These are phyloP conservation scores for Felis chaus DNA, from an alignment of 2,113 vertebrate species.

Conservation along the genomic window DNA sequence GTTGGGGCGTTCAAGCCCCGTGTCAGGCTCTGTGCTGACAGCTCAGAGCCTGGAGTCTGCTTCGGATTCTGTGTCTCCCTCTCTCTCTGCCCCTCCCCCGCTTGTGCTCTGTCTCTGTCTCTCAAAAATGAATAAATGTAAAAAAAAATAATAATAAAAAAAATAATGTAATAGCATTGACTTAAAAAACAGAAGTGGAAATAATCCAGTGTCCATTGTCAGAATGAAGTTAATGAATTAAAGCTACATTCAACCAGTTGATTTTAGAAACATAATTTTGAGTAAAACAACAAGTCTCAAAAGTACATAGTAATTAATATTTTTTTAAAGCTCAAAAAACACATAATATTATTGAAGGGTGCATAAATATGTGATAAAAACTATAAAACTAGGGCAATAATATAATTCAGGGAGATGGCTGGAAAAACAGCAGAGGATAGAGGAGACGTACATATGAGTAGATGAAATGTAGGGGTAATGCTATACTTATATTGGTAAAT, in stretches of 20 bases:
- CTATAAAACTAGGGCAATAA: background rate
- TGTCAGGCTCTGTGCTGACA: too few relatives aligned
- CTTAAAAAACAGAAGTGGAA: background rate
- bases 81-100: too few relatives aligned
- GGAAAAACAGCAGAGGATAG: background rate
- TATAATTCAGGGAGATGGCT: background rate
- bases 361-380: background rate
- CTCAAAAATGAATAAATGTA: too few relatives aligned
- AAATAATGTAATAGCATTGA: background rate
- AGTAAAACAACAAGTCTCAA: background rate
- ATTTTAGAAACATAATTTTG: background rate
- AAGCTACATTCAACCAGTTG: background rate
- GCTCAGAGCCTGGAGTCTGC: too few relatives aligned
- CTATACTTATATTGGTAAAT: background rate
- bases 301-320: background rate
- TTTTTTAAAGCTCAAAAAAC: background rate
- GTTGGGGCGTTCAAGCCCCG: too few relatives aligned
- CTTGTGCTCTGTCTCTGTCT: too few relatives aligned
- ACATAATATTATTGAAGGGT: background rate
- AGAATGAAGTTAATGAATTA: background rate
- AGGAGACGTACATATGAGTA: background rate
- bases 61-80: too few relatives aligned
- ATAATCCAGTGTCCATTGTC: background rate
- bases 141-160: background rate
- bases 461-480: background rate